phyloP scores from a whole-genome alignment of 2,888 invertebrate genomes.

The Lepidocyrtinus sp. region DNA sequence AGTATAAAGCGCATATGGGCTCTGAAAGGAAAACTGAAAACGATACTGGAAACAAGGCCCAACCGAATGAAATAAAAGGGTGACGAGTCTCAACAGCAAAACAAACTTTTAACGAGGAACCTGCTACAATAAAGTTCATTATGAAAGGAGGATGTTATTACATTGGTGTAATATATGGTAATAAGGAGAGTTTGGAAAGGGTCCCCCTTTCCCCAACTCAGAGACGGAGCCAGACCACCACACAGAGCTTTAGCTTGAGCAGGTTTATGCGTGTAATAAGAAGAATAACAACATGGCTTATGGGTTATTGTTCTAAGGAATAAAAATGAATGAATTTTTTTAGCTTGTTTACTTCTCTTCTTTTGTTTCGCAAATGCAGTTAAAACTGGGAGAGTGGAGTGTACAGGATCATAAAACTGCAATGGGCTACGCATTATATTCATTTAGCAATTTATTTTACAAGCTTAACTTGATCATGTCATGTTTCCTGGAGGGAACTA shows the following conservation, averaged over 20 bases:
- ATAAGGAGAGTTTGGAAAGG: constrained; percentile 18
- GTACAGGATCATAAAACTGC: not conserved
- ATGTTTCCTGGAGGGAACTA: not conserved
- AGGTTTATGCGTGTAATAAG: constrained; percentile 46
- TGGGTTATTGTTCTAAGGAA: constrained; percentile 17
- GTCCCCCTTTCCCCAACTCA: constrained; percentile 20
- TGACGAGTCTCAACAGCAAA: constrained; percentile 52
- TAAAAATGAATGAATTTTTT: constrained; percentile 45
- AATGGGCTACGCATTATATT: constrained; percentile 5
- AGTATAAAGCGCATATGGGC: constrained; percentile 42
- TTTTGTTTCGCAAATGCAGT: constrained; percentile 36
- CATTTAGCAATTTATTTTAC: constrained; percentile 18
- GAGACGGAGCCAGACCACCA: constrained; percentile 29
- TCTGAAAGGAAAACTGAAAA: constrained; percentile 40
- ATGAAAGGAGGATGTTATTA: constrained; percentile 15
- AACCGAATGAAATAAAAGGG: constrained; percentile 49
- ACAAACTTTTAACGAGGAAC: constrained; percentile 57
- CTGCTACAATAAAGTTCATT: constrained; percentile 49
- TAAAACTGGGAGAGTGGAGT: constrained; percentile 9
- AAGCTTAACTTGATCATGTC: constrained; percentile 16
- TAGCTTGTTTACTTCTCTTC: constrained; percentile 35
- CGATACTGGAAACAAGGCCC: constrained; percentile 46
- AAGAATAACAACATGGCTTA: constrained; percentile 42
- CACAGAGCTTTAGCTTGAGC: constrained; percentile 11
- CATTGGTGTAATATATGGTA: constrained; percentile 5